Evolutionary conservation across 2,888 invertebrate species (phyloP).

Genomic region (Mythimna pallens): DNA sequence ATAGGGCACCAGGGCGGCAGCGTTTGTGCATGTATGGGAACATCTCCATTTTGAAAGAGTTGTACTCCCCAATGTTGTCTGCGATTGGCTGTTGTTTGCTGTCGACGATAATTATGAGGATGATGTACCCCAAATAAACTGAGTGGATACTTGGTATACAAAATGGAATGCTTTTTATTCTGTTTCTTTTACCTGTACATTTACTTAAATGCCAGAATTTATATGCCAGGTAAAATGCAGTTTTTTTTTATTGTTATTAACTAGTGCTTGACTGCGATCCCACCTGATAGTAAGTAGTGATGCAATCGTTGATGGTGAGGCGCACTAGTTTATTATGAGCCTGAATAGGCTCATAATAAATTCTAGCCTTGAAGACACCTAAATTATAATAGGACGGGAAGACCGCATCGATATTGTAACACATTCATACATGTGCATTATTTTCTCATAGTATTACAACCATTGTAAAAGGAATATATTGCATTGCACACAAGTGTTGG

Average conservation of each 20-base stretch:
- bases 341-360: too few relatives aligned
- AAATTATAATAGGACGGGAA: too few relatives aligned
- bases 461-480: not conserved
- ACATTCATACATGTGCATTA: not conserved
- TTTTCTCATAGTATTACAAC: not conserved
- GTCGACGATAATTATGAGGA: constrained; percentile 44
- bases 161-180: not conserved
- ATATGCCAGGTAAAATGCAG: not conserved
- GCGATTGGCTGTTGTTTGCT: constrained; percentile 35
- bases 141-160: not conserved
- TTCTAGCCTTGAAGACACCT: too few relatives aligned
- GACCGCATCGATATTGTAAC: not conserved
- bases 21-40: constrained; percentile 7
- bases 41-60: constrained; percentile 18
- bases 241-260: too few relatives aligned
- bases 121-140: constrained; percentile 14
- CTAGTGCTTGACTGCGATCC: too few relatives aligned
- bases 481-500: not conserved
- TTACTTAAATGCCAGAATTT: not conserved
- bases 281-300: too few relatives aligned
- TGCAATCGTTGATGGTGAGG: too few relatives aligned
- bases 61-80: constrained; percentile 18
- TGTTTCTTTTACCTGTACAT: not conserved
- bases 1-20: not conserved
- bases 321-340: too few relatives aligned